Base-by-base conservation (phyloP, 2,797 vertebrate genomes). In the Synanceia verrucosa region DNA sequence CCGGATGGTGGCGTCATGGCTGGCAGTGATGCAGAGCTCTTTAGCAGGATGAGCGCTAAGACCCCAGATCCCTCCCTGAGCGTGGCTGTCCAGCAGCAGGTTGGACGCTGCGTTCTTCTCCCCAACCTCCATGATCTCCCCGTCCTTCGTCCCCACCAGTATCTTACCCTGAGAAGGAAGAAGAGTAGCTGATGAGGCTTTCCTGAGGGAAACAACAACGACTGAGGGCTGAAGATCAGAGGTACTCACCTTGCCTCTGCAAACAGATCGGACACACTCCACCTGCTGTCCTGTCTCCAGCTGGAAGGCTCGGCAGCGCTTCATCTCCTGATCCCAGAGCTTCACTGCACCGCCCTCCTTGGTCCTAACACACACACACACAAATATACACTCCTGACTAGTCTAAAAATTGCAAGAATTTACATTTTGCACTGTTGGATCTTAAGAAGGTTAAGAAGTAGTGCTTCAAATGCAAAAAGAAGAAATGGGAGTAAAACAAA, bases 291-390 rank as follows among this genome's bases (percentile, higher is more conserved):
- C 97, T 0, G 96, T 98, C 91, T 98, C 97, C 65, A 98, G 94
- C 89, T 98, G 97, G 85, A 98, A 97, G 0, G 96, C 97, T 67
- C 97, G 89, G 70, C 97, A 98, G 3, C 97, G 91, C 50, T 97
- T 98, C 97, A 98, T 98, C 91, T 98, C 97, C 89, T 98, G 97
- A 82, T 98, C 97, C 97, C 97, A 98, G 3, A 98, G 86, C 75
- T 98, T 98, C 14, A 98, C 96, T 1, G 97, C 97, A 0, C 97
- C 97, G 0, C 97, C 97, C 88, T 98, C 97, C 87, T 98, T 98
- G 0, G 97, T 97, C 75, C 97, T 98, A 81, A 69, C 26, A 77
- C 53, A 70, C 24, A 44, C 56, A 36, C 11, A 65, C 50, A 47
- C 39, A 53, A 41, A 59, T 21, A 58, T 34, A 59, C 31, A 55